A percentile compares a stretch with the other conserved stretches of the same genome.
Conservation (phyloP, 1,140 invertebrate genomes). For the Rhyzopertha dominica region DNA sequence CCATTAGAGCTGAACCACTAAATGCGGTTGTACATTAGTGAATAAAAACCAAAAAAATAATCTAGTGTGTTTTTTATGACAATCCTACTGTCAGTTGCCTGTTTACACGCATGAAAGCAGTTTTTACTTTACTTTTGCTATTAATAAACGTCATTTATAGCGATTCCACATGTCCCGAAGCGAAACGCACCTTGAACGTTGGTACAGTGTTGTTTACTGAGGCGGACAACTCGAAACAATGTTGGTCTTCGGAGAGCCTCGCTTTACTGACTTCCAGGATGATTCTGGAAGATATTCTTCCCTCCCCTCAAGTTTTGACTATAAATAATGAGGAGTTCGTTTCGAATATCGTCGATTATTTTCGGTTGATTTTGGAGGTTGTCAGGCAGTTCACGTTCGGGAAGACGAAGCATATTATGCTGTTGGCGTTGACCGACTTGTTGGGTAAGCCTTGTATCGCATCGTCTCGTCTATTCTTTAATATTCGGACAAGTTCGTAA, state of each 20-base stretch:
- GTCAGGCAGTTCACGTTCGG: conserved; percentile 45
- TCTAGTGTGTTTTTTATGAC: too few species aligned
- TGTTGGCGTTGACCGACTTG: conserved; percentile 52
- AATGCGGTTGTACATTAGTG: conserved; percentile 75
- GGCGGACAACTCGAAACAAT: conserved; percentile 36
- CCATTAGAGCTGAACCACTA: conserved; percentile 85
- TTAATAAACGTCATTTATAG: too few species aligned
- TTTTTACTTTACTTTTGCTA: too few species aligned
- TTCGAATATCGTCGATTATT: conserved; percentile 49
- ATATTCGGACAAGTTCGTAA: too few species aligned
- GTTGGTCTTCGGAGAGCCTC: conserved; percentile 48
- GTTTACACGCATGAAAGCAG: too few species aligned
- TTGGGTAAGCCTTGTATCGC: too few species aligned
- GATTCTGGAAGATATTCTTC: conserved; percentile 46
- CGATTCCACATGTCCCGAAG: too few species aligned
- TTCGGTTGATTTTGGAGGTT: conserved; percentile 47
- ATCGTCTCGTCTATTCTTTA: too few species aligned
- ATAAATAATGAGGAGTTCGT: conserved; percentile 46
- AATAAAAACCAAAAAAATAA: too few species aligned
- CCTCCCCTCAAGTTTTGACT: conserved; percentile 37
- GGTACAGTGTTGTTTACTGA: conserved; percentile 47
- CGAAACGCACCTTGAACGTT: too few species aligned
- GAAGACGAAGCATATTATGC: conserved; percentile 47
- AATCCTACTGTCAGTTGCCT: too few species aligned
- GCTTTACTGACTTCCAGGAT: conserved; percentile 46